phyloP scores from a whole-genome alignment of 2,113 vertebrate species.

The Melanotaenia duboulayi region DNA sequence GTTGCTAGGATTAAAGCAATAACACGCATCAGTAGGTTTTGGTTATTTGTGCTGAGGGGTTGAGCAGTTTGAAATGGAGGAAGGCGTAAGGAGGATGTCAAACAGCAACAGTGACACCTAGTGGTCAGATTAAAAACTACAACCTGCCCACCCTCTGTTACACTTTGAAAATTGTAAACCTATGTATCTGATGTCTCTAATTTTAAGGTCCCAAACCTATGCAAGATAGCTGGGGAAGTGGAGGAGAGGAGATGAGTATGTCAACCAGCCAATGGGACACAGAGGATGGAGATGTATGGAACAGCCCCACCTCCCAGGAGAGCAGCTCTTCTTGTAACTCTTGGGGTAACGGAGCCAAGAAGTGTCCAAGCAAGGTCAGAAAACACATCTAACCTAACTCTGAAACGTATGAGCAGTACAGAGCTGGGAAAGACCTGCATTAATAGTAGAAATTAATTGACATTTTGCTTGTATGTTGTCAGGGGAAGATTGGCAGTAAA shows the following conservation, averaged over 20 bases:
- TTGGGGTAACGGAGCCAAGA: slow-evolving; percentile 92
- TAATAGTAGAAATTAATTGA: background rate
- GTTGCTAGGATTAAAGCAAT: slow-evolving; percentile 59
- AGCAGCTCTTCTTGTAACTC: slow-evolving; percentile 93
- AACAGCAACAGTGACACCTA: slow-evolving; percentile 73
- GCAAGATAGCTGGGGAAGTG: slow-evolving; percentile 97
- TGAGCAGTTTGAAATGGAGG: slow-evolving; percentile 36
- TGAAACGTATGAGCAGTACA: background rate
- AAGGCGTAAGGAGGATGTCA: background rate
- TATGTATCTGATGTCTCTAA: slow-evolving; percentile 12
- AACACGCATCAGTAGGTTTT: slow-evolving; percentile 41
- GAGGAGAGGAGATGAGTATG: slow-evolving; percentile 90
- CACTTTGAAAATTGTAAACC: background rate
- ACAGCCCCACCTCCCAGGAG: slow-evolving; percentile 92
- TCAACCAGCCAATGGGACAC: slow-evolving; percentile 91
- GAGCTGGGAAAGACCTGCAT: background rate
- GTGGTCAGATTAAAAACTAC: slow-evolving; percentile 56
- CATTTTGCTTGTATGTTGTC: slow-evolving; percentile 23
- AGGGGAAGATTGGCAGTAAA: slow-evolving; percentile 93
- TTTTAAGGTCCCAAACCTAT: slow-evolving; percentile 95
- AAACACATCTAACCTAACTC: background rate
- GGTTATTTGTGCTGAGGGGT: slow-evolving; percentile 43
- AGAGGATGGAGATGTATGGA: slow-evolving; percentile 97
- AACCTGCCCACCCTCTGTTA: background rate
- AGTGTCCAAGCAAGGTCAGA: slow-evolving; percentile 91